These are phyloP conservation scores for Megalops atlanticus DNA, from an alignment of 2,113 vertebrate species.

Conservation along the genomic window DNA sequence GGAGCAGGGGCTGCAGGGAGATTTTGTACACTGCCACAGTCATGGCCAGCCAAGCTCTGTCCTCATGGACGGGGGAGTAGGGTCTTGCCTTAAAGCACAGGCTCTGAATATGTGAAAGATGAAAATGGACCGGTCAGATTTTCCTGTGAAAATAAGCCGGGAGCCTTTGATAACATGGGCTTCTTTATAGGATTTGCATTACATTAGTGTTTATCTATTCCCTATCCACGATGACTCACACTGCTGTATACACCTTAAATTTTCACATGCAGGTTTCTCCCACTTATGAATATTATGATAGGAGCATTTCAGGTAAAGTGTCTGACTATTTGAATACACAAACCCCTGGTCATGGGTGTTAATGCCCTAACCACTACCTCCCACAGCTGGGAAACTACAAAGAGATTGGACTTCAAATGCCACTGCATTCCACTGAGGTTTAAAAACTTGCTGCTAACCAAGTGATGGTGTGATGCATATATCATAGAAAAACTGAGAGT, in stretches of 20 bases:
- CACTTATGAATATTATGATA: background rate
- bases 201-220: constrained; percentile 17
- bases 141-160: background rate
- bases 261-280: background rate
- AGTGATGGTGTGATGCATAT: too few relatives aligned
- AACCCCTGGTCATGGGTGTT: background rate
- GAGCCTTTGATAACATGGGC: background rate
- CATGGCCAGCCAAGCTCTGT: constrained; percentile 20
- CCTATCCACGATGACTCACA: background rate
- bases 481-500: too few relatives aligned
- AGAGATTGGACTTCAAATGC: background rate
- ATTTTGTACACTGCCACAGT: constrained; percentile 18
- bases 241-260: background rate
- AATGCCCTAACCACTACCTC: background rate
- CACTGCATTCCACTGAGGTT: too few relatives aligned
- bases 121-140: background rate
- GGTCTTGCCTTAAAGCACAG: background rate
- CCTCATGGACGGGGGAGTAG: background rate
- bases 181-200: constrained; percentile 10
- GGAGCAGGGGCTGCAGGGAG: constrained; percentile 31
- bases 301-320: background rate
- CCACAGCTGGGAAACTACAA: background rate
- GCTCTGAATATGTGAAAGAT: background rate
- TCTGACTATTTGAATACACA: background rate
- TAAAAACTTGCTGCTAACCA: too few relatives aligned